A percentile compares a stretch with the other conserved stretches of the same genome.
These are phyloP conservation scores for Bos javanicus DNA, from an alignment of 2,113 vertebrate species.

Conservation along the genomic window DNA sequence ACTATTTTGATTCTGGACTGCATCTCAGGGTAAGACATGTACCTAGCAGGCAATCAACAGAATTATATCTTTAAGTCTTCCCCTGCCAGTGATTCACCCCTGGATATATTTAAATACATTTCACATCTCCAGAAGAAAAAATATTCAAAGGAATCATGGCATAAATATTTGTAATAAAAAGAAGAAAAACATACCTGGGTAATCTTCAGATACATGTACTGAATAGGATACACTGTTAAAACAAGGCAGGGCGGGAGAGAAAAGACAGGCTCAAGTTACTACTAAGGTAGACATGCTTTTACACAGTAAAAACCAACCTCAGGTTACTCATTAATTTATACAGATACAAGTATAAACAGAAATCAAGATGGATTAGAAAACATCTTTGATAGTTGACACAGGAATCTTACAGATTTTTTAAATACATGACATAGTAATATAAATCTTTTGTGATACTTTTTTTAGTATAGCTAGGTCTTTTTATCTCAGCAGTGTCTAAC, in stretches of 20 bases:
- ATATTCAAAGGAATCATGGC: not conserved
- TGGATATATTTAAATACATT: not conserved
- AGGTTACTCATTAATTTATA: not conserved
- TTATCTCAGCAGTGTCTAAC: not conserved
- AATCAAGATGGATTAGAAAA: not conserved
- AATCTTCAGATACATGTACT: slow-evolving; percentile 92
- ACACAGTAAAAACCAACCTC: not conserved
- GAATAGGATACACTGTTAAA: slow-evolving; percentile 89
- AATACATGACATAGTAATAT: not conserved
- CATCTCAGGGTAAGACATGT: not conserved
- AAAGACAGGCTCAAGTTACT: not conserved
- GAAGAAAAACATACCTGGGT: slow-evolving; percentile 86
- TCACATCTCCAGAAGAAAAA: not conserved
- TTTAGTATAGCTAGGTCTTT: not conserved
- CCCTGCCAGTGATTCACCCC: not conserved
- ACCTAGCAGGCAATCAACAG: not conserved
- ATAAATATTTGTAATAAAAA: not conserved
- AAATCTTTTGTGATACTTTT: not conserved
- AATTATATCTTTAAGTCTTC: not conserved
- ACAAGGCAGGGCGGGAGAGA: slow-evolving; percentile 18
- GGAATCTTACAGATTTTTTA: not conserved
- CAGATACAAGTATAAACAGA: not conserved
- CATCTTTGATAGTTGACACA: not conserved
- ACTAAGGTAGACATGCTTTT: not conserved
- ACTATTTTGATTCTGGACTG: not conserved